These are phyloP conservation scores for Melanocharis versteri DNA, from an alignment of 2,113 vertebrate genomes.

Conservation along the genomic window DNA sequence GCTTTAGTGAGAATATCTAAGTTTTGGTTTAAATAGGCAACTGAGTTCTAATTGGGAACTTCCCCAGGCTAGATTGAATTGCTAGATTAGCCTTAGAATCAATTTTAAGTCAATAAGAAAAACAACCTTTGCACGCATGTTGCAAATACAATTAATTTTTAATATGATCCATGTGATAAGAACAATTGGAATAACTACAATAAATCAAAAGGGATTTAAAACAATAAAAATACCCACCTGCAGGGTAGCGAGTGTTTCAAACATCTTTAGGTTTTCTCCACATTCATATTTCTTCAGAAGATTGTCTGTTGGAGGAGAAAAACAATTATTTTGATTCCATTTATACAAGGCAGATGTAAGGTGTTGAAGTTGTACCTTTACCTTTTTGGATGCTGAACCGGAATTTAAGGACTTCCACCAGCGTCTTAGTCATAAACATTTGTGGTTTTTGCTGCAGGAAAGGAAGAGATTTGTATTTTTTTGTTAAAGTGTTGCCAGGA, in stretches of 20 bases:
- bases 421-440: slow-evolving; percentile 77
- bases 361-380: slow-evolving; percentile 28
- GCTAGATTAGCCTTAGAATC: not conserved
- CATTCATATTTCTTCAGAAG: slow-evolving; percentile 79
- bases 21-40: not conserved
- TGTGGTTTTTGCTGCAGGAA: slow-evolving; percentile 77
- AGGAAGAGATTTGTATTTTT: not conserved
- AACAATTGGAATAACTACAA: not conserved
- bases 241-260: slow-evolving; percentile 81
- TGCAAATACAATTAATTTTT: not conserved
- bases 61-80: not conserved
- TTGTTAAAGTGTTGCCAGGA: not conserved
- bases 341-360: not conserved
- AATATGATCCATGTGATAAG: not conserved
- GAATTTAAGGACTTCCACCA: slow-evolving; percentile 82
- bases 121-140: fast-evolving
- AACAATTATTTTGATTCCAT: not conserved
- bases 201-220: not conserved
- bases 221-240: slow-evolving; percentile 74
- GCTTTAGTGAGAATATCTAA: not conserved
- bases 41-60: not conserved
- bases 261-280: slow-evolving; percentile 80
- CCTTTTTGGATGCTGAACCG: slow-evolving; percentile 80
- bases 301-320: slow-evolving; percentile 72
- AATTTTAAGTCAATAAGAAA: not conserved